phyloP scores from a whole-genome alignment of 2,888 invertebrate species.

The Blera fallax region DNA sequence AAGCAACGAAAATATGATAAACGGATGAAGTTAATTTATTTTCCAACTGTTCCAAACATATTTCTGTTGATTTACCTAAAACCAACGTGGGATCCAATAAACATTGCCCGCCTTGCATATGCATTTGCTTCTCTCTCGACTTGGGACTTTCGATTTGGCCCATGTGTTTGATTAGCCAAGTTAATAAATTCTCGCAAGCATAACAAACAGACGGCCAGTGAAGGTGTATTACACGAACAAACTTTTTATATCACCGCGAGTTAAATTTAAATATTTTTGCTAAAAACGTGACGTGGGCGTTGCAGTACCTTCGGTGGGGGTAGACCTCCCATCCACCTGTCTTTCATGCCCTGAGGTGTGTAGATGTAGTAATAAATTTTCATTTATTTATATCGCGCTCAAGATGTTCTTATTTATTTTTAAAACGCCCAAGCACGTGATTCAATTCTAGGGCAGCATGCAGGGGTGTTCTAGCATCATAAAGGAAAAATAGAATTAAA shows the following conservation, averaged over 20 bases:
- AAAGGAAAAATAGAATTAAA: neutral
- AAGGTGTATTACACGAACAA: neutral
- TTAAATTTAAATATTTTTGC: slow-evolving; percentile 6
- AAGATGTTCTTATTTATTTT: slow-evolving; percentile 24
- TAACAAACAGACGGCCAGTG: slow-evolving; percentile 7
- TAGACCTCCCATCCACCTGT: neutral
- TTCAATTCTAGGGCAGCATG: neutral
- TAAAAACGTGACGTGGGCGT: slow-evolving; percentile 16
- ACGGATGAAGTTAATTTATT: slow-evolving; percentile 42
- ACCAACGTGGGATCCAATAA: slow-evolving; percentile 24
- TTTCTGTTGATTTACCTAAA: slow-evolving; percentile 44
- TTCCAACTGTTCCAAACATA: slow-evolving; percentile 36
- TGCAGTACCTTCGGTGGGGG: neutral
- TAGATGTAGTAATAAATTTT: slow-evolving; percentile 6
- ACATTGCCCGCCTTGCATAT: slow-evolving; percentile 8
- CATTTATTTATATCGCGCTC: slow-evolving; percentile 32
- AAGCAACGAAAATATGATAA: slow-evolving; percentile 20
- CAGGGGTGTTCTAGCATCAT: neutral
- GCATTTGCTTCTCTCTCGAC: neutral
- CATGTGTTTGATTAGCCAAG: slow-evolving; percentile 18
- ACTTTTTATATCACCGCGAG: neutral
- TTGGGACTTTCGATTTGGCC: neutral
- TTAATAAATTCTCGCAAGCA: slow-evolving; percentile 37
- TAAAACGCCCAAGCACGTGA: slow-evolving; percentile 32
- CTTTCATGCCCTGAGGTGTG: neutral